Conservation (phyloP, 2,797 vertebrate genomes). For the Sebastes iracundus region DNA sequence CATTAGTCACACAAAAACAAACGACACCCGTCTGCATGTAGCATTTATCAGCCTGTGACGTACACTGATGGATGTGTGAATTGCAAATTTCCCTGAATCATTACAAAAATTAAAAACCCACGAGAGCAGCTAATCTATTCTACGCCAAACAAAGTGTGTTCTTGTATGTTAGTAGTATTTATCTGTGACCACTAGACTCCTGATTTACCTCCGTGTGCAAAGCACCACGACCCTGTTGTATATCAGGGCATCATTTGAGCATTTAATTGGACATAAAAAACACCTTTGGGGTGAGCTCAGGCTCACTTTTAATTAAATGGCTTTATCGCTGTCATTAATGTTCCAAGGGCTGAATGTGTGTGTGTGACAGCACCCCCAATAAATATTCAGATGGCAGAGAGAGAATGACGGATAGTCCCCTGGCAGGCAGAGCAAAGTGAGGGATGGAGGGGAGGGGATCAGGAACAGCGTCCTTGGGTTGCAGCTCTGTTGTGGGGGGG, state of each 20-base stretch:
- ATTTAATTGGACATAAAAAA: constrained; percentile 68
- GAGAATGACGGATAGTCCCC: constrained; percentile 60
- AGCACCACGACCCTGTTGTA: constrained; percentile 27
- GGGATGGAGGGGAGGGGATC: constrained; percentile 1
- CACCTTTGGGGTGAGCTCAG: constrained; percentile 44
- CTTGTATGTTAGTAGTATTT: background rate
- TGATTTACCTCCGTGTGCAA: constrained; percentile 24
- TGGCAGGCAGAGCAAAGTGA: constrained; percentile 24
- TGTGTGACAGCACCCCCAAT: constrained; percentile 47
- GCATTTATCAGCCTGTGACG: constrained; percentile 6
- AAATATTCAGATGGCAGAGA: constrained; percentile 62
- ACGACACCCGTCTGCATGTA: constrained; percentile 6
- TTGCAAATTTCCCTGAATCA: constrained; percentile 13
- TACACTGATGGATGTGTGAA: background rate
- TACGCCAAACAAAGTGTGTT: background rate
- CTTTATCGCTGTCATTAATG: constrained; percentile 63
- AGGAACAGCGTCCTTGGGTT: constrained; percentile 47
- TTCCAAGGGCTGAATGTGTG: constrained; percentile 12
- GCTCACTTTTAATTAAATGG: constrained; percentile 72
- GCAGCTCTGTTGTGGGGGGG: constrained; percentile 43
- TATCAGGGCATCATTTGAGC: constrained; percentile 52
- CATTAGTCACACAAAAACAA: constrained; percentile 33
- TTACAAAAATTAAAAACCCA: background rate
- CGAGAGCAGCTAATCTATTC: background rate
- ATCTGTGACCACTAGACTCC: background rate